These are phyloP conservation scores for Cassiopea xamachana DNA, from an alignment of 30 jellyfish, hydroid and myxozoan species.

Conservation along the genomic window DNA sequence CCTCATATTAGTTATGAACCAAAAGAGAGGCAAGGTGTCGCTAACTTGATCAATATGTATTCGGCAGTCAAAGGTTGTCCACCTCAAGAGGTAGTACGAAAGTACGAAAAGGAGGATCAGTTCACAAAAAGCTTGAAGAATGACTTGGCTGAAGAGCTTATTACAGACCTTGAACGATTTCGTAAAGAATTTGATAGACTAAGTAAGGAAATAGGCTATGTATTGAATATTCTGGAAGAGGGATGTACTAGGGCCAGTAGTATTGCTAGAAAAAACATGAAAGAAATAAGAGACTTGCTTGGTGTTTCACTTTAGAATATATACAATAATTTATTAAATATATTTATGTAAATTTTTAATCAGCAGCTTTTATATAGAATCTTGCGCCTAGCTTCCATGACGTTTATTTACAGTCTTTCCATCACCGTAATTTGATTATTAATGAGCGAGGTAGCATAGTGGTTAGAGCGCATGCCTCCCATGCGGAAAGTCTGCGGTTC, in stretches of 20 bases:
- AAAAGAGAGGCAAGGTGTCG: slow-evolving; percentile 79
- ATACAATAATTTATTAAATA: not conserved
- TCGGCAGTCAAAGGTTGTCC: slow-evolving; percentile 52
- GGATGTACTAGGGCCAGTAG: slow-evolving; percentile 71
- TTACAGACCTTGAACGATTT: slow-evolving; percentile 53
- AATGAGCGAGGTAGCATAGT: too few relatives aligned
- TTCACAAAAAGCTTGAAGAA: slow-evolving; percentile 74
- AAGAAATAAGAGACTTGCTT: slow-evolving; percentile 59
- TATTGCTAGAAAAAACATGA: slow-evolving; percentile 67
- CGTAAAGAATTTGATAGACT: slow-evolving; percentile 52
- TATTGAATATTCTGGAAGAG: slow-evolving; percentile 51
- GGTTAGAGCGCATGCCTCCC: too few relatives aligned
- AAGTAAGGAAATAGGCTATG: slow-evolving; percentile 49
- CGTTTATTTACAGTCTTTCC: too few relatives aligned
- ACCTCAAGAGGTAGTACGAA: slow-evolving; percentile 30
- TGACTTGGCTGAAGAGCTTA: slow-evolving; percentile 67
- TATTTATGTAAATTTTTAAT: too few relatives aligned
- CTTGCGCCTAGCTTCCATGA: too few relatives aligned
- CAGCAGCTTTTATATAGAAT: too few relatives aligned
- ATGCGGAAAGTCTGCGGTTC: too few relatives aligned
- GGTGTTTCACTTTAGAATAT: slow-evolving; percentile 37
- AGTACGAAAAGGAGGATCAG: slow-evolving; percentile 32
- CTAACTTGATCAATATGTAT: slow-evolving; percentile 66
- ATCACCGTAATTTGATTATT: too few relatives aligned
- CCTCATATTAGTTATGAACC: slow-evolving; percentile 68